These are phyloP conservation scores for Cirrhinus mrigala DNA, from an alignment of 2,797 vertebrate genomes.

Conservation along the genomic window DNA sequence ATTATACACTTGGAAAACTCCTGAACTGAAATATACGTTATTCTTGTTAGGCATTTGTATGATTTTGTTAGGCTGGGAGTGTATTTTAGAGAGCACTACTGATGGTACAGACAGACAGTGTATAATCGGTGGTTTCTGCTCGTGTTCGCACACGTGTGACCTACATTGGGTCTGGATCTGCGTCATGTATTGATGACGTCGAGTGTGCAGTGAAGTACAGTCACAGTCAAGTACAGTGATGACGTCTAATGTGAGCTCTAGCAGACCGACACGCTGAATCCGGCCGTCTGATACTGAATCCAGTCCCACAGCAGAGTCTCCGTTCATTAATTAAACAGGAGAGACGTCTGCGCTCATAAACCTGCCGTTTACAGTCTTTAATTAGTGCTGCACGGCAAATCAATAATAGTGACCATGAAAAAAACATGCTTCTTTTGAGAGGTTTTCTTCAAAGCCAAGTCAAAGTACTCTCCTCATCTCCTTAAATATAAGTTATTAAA, in stretches of 20 bases:
- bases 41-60: no score
- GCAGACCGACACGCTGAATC: no score
- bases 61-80: no score
- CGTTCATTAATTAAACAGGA: not conserved
- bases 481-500: conserved; percentile 84
- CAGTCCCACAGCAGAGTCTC: not conserved
- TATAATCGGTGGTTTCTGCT: not conserved
- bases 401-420: not conserved
- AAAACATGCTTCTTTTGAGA: conserved; percentile 66
- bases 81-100: not conserved
- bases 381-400: not conserved
- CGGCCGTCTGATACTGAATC: no score
- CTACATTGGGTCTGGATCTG: conserved; percentile 44
- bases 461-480: conserved; percentile 92
- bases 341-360: not conserved
- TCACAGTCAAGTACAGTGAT: not conserved
- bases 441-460: conserved; percentile 98
- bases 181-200: conserved; percentile 40
- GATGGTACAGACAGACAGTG: no score
- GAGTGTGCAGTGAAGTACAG: not conserved
- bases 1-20: no score
- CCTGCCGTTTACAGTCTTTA: not conserved
- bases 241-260: not conserved
- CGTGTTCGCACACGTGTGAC: conserved; percentile 24
- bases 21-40: not conserved